Evolutionary conservation across 2,113 vertebrate species (phyloP).

Genomic region (Danio rerio): GRCz12tu NC_133194.1:5546501-5547000

Average conservation of each 20-base stretch:
- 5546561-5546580: conserved; percentile 47
- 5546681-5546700: neutral
- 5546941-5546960: neutral
- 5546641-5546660: neutral
- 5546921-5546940: neutral
- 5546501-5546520: neutral
- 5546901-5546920: neutral
- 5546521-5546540: conserved; percentile 10
- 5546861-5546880: neutral
- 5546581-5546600: conserved; percentile 49
- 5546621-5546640: conserved; percentile 33
- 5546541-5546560: conserved; percentile 22
- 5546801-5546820: neutral
- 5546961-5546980: no score
- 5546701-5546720: conserved; percentile 26
- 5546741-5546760: conserved; percentile 25
- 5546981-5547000: no score
- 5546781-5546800: neutral
- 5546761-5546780: conserved; percentile 37
- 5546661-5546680: conserved; percentile 40
- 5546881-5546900: neutral
- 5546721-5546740: conserved; percentile 39
- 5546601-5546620: conserved; percentile 53
- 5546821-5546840: neutral
- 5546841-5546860: neutral